Evolutionary conservation across 2,888 invertebrate species (phyloP).

Genomic region (Invenusta paracnida): DNA sequence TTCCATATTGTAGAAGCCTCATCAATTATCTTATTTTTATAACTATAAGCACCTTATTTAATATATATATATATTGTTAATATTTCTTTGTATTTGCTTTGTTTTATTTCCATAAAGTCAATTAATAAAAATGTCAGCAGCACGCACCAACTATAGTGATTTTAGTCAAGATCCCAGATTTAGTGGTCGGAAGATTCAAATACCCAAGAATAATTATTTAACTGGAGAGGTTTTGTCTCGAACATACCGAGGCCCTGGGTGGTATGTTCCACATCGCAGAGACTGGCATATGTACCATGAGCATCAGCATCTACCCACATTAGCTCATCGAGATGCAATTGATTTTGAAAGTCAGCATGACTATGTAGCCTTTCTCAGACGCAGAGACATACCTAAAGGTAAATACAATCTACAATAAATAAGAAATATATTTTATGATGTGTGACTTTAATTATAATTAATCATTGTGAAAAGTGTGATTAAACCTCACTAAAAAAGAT

Average conservation of each 20-base stretch:
- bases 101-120: too few relatives aligned
- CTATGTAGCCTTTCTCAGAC: neutral
- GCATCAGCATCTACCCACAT: neutral
- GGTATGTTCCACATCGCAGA: neutral
- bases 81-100: too few relatives aligned
- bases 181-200: neutral
- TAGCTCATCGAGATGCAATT: neutral
- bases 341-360: neutral
- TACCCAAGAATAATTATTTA: neutral
- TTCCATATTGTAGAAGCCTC: too few relatives aligned
- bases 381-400: neutral
- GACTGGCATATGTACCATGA: neutral
- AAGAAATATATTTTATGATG: too few relatives aligned
- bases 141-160: neutral
- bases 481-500: too few relatives aligned
- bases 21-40: too few relatives aligned
- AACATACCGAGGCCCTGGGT: neutral
- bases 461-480: too few relatives aligned
- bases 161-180: neutral
- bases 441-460: too few relatives aligned
- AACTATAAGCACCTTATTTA: too few relatives aligned
- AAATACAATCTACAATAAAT: too few relatives aligned
- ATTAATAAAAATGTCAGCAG: neutral
- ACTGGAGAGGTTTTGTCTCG: neutral
- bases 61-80: too few relatives aligned